Percentiles rank a stretch among this genome's conserved stretches.
These are phyloP conservation scores for Pycnomerus fuliginosus DNA, from an alignment of 2,888 invertebrate genomes.

Conservation along the genomic window DNA sequence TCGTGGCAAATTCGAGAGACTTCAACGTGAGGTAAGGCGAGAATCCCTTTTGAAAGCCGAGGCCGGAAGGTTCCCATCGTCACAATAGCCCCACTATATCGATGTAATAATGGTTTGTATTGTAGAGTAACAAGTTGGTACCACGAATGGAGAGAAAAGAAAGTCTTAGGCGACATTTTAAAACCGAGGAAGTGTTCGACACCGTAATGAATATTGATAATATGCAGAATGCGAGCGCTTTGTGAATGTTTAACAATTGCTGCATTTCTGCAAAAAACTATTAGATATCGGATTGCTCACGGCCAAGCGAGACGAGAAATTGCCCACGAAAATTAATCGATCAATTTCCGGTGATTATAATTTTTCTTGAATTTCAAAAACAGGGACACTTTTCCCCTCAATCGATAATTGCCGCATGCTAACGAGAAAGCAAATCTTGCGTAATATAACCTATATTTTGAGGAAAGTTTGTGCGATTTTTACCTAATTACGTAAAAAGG, in stretches of 20 bases:
- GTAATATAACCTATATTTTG: too few species aligned
- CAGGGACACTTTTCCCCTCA: too few species aligned
- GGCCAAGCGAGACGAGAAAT: too few species aligned
- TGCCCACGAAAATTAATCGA: too few species aligned
- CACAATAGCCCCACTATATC: too few species aligned
- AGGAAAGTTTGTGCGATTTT: too few species aligned
- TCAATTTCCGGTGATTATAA: too few species aligned
- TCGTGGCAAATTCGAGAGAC: conserved; percentile 8
- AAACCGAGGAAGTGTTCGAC: conserved; percentile 17
- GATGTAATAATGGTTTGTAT: neutral
- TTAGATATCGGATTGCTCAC: too few species aligned
- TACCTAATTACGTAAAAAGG: too few species aligned
- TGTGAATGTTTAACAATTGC: conserved; percentile 11
- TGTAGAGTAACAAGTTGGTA: conserved; percentile 2
- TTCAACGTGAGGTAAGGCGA: conserved; percentile 8
- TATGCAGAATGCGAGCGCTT: conserved; percentile 3
- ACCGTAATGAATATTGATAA: conserved; percentile 17
- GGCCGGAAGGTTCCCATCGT: conserved; percentile 1
- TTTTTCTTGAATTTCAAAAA: too few species aligned
- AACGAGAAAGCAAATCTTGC: too few species aligned
- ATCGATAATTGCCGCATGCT: too few species aligned
- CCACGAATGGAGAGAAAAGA: conserved; percentile 15
- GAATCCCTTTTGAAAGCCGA: conserved; percentile 5
- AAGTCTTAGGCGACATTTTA: conserved; percentile 21
- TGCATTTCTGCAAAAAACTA: conserved; percentile 13